phyloP scores from a whole-genome alignment of 92 coral and sea anemone genomes.

The Actinostola sp. region DNA sequence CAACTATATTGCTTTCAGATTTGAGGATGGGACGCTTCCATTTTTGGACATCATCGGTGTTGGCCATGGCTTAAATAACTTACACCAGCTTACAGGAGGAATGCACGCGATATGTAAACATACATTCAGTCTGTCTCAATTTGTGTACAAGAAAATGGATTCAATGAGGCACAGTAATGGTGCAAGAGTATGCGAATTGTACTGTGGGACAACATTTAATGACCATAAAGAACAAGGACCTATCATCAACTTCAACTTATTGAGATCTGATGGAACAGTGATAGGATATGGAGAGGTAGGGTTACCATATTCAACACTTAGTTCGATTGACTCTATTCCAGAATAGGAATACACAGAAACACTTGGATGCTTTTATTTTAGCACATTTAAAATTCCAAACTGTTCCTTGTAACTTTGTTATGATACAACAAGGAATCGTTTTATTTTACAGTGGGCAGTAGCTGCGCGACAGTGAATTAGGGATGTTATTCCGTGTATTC shows the following conservation, averaged over 20 bases:
- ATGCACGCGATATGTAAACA: constrained; percentile 68
- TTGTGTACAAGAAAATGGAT: constrained; percentile 67
- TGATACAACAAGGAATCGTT: no score
- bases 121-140: constrained; percentile 82
- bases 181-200: constrained; percentile 57
- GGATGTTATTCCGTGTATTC: no score
- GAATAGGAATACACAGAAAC: no score
- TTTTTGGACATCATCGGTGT: constrained; percentile 86
- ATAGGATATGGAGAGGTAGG: constrained; percentile 96
- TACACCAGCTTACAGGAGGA: constrained; percentile 64
- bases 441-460: no score
- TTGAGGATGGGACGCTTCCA: constrained; percentile 94
- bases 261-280: constrained; percentile 80
- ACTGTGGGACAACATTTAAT: constrained; percentile 81
- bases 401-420: no score
- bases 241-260: constrained; percentile 80
- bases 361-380: no score
- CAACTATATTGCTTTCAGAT: constrained; percentile 45
- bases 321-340: no score
- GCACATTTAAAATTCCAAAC: no score
- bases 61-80: constrained; percentile 71
- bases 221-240: constrained; percentile 78
- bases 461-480: no score
- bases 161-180: constrained; percentile 78
- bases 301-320: neutral